Base-by-base conservation (phyloP, 2,797 vertebrate genomes). In the Cirrhinus molitorella region DNA sequence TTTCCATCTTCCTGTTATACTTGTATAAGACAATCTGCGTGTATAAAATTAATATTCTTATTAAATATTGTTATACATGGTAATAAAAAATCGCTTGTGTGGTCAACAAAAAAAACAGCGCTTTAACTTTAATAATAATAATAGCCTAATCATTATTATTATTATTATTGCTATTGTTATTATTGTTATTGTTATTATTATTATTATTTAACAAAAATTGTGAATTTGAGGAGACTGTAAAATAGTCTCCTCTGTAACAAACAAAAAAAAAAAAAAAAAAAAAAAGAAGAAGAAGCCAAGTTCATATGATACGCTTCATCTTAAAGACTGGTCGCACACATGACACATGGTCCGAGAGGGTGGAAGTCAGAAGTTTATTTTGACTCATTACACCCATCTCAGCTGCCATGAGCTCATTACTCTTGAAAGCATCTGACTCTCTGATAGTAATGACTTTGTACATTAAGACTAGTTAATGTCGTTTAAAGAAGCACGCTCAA, bases 401-500 rank as follows among this genome's bases (percentile, higher is more conserved):
- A 53, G 81, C 61, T 71, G 34, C 80, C 70, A 40, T 68, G 49
- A 43, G 43, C 59, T 73, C 31, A 47, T 78, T 74, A 57, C 67
- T 81, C 76, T 49, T 81, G 53, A 80, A 71, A 70, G 57, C 72
- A 70, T 78, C 77, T 53, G 61, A 81, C 77, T 34, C 85, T 80
- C 65, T 67, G 34, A 78, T 73, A 71, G 43, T 81, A 83, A 88
- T 80, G 85, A 73, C 80, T 86, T 80, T 57, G 72, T 85, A 75
- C 72, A 80, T 83, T 80, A 80, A 73, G 40, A 47, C 28, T 34
- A 40, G 23, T 83, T 83, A 45, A 72, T 68, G 40, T 85, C 49
- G 57, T 31, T 78, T 84, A 71, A n/a, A 66, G 31, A 28, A 76
- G 67, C 55, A 53, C 31, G 23, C 23, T 83, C 17, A 12, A 28